Percentiles rank a stretch among this genome's conserved stretches.
phyloP scores from a whole-genome alignment of 2,113 vertebrate genomes.

The Chlorocebus sabaeus region DNA sequence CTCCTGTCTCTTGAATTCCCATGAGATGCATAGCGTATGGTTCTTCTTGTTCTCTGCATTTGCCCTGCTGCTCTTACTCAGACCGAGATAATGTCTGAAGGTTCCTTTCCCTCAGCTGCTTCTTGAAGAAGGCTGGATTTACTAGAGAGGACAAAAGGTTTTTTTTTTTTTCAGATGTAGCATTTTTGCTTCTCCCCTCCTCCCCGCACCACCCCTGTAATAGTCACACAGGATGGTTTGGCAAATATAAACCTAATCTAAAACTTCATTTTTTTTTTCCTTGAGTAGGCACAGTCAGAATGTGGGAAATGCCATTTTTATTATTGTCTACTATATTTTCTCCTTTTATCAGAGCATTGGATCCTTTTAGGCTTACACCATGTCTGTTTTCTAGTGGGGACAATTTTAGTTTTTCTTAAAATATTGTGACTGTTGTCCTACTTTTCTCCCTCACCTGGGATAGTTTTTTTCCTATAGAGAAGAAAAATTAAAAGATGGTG shows the following conservation, averaged over 20 bases:
- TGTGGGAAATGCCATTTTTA: background rate
- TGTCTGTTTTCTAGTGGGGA: background rate
- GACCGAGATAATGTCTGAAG: background rate
- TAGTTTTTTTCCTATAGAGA: background rate
- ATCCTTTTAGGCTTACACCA: background rate
- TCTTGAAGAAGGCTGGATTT: background rate
- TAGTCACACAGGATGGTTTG: background rate
- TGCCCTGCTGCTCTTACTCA: background rate
- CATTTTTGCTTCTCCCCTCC: background rate
- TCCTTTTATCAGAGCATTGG: background rate
- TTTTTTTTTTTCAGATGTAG: no score
- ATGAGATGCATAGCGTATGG: background rate
- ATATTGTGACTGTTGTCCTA: background rate
- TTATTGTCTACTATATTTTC: background rate
- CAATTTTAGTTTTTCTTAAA: conserved; percentile 62
- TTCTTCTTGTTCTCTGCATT: background rate
- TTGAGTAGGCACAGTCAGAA: background rate
- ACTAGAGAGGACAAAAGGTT: background rate
- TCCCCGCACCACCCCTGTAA: background rate
- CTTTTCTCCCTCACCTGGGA: background rate
- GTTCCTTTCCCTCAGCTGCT: background rate
- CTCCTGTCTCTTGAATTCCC: background rate
- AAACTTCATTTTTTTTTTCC: conserved; percentile 19
- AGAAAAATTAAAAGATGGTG: background rate
- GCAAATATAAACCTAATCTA: conserved; percentile 7